Evolutionary conservation across 2,113 vertebrate species (phyloP).

Genomic region (Hyla sarda): DNA sequence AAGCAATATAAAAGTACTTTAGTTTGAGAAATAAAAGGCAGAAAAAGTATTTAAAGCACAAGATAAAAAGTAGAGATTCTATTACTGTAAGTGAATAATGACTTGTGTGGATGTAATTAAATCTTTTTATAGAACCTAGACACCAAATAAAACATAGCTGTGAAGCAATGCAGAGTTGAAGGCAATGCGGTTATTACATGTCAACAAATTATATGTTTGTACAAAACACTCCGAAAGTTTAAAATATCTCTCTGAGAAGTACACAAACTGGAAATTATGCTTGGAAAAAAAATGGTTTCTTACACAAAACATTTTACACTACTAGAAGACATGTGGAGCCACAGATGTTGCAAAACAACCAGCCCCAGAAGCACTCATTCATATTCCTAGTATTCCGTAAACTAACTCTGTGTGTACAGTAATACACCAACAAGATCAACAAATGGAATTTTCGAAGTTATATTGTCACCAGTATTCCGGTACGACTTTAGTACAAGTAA

Average conservation of each 20-base stretch:
- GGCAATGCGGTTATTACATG: background rate
- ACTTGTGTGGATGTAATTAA: conserved; percentile 12
- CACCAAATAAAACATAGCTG: background rate
- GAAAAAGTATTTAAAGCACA: background rate
- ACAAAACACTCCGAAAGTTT: background rate
- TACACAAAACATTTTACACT: background rate
- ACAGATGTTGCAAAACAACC: too few species aligned
- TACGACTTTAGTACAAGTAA: too few species aligned
- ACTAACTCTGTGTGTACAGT: background rate
- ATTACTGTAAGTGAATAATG: background rate
- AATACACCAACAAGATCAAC: background rate
- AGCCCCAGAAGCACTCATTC: too few species aligned
- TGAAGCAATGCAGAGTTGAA: background rate
- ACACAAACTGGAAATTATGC: background rate
- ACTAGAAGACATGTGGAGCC: background rate
- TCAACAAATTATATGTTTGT: conserved; percentile 37
- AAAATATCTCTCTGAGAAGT: conserved; percentile 16
- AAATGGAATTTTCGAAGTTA: background rate
- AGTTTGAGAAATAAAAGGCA: background rate
- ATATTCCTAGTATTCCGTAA: background rate
- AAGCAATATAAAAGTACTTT: background rate
- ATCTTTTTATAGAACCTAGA: conserved; percentile 25
- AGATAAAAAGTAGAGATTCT: background rate
- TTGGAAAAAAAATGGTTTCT: background rate
- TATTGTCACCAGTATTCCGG: background rate